Evolutionary conservation across 2,113 vertebrate species (phyloP).

Genomic region (Calidris pygmaea): DNA sequence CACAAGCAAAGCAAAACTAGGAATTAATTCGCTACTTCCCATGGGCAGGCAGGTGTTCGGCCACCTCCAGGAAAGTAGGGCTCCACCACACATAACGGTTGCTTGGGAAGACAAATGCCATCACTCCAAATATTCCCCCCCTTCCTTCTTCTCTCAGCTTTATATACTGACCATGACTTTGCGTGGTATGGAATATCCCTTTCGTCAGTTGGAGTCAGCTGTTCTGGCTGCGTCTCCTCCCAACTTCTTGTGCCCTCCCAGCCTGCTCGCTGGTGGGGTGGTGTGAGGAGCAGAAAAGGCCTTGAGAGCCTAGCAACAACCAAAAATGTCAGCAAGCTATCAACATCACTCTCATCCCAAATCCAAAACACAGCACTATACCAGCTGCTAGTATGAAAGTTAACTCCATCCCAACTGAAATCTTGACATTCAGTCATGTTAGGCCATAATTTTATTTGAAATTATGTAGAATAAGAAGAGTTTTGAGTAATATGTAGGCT

Average conservation of each 20-base stretch:
- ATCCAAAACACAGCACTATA: not conserved
- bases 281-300: not conserved
- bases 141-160: not conserved
- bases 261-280: not conserved
- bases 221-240: not conserved
- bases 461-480: not conserved
- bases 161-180: not conserved
- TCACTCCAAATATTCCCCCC: not conserved
- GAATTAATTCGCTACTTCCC: not conserved
- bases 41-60: not conserved
- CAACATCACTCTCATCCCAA: not conserved
- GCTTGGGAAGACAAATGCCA: not conserved
- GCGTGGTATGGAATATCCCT: not conserved
- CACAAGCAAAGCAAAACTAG: not conserved
- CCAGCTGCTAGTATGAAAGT: not conserved
- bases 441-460: not conserved
- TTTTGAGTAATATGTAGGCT: not conserved
- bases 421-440: not conserved
- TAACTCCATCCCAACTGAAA: not conserved
- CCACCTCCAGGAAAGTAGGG: not conserved
- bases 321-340: not conserved
- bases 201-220: not conserved
- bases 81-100: not conserved
- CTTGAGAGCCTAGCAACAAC: not conserved
- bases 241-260: not conserved